Percentiles rank a stretch among this genome's conserved stretches.
Conservation (phyloP, 1,140 invertebrate genomes). For the Eurytemora carolleeae region DNA sequence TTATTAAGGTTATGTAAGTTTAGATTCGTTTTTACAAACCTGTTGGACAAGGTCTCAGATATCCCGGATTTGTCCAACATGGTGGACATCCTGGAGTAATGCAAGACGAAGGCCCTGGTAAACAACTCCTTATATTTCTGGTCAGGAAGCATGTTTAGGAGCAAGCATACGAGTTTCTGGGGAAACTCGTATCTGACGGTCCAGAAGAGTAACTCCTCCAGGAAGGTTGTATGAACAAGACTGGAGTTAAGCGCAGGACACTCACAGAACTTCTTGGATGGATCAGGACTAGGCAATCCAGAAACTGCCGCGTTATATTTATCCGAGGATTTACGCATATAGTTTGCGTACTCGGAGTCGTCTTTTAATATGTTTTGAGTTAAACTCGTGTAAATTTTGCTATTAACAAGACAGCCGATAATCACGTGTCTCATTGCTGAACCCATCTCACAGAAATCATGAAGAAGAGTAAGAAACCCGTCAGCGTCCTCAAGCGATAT, state of each 20-base stretch:
- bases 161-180: conserved; percentile 78
- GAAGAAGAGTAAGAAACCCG: conserved; percentile 61
- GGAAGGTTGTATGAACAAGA: conserved; percentile 60
- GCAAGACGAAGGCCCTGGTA: conserved; percentile 77
- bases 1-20: too few species aligned
- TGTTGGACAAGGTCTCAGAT: conserved; percentile 74
- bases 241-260: conserved; percentile 55
- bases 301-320: conserved; percentile 58
- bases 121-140: conserved; percentile 85
- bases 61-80: conserved; percentile 65
- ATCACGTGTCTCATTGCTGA: conserved; percentile 80
- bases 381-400: conserved; percentile 28
- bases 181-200: conserved; percentile 93
- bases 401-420: conserved; percentile 66
- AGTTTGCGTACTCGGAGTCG: conserved; percentile 36
- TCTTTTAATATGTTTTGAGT: conserved; percentile 23
- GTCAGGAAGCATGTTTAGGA: conserved; percentile 90
- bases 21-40: too few species aligned
- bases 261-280: conserved; percentile 50
- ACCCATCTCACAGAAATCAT: conserved; percentile 82
- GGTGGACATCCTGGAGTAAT: conserved; percentile 79
- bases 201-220: conserved; percentile 95
- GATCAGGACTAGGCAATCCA: conserved; percentile 54
- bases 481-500: conserved; percentile 55
- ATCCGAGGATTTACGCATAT: conserved; percentile 46